phyloP scores from a whole-genome alignment of 2,888 invertebrate species.

The Morpho achilles region DNA sequence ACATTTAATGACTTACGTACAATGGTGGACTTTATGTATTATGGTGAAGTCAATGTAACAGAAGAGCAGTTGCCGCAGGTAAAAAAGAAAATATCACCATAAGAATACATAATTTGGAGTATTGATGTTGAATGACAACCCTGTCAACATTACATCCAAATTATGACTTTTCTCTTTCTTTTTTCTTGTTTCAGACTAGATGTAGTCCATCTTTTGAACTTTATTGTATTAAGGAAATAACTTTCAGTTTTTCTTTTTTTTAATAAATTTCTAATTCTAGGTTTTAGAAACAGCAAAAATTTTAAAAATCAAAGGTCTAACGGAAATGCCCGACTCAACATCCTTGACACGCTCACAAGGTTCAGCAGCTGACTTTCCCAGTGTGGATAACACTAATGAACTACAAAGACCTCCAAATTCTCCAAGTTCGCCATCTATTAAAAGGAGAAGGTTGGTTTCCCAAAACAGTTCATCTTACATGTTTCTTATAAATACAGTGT shows the following conservation, averaged over 20 bases:
- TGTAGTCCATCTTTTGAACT: no score
- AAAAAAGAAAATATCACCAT: background rate
- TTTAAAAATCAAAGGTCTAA: constrained; percentile 92
- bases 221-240: background rate
- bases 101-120: no score
- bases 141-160: no score
- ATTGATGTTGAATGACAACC: no score
- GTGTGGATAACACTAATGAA: constrained; percentile 80
- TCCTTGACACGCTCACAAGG: constrained; percentile 85
- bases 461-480: no score
- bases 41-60: constrained; percentile 94
- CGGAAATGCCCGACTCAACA: constrained; percentile 90
- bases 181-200: no score
- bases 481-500: no score
- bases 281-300: constrained; percentile 90
- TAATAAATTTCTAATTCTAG: constrained; percentile 36
- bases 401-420: constrained; percentile 81
- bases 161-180: no score
- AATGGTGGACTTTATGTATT: constrained; percentile 95
- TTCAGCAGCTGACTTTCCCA: constrained; percentile 75
- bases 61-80: constrained; percentile 91
- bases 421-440: constrained; percentile 72
- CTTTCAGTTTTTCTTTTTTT: background rate
- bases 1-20: constrained; percentile 91
- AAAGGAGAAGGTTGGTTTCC: constrained; percentile 65